Evolutionary conservation across 2,113 vertebrate genomes (phyloP), one percentile per base, ranked within the genome.

Genomic region (Atractosteus spatula): DNA sequence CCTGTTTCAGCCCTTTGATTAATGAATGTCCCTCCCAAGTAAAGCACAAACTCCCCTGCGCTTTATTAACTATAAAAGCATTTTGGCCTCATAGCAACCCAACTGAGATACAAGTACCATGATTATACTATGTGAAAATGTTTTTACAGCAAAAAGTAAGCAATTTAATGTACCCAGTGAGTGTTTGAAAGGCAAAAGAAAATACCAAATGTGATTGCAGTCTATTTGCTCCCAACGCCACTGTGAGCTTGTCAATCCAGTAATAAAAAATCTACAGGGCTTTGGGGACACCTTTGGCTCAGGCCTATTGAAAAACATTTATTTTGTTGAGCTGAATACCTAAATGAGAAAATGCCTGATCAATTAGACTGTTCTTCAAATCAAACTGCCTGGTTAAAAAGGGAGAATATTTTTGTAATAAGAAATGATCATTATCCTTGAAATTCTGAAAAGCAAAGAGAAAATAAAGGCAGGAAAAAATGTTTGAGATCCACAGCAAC

Each of bases 11-110:
- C 57, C 11, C 55, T 59, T 43, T 51, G 69, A 71, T 63, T 62
- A 71, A 71, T 71, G 62, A 62, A 59, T 59, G 42, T 41, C 44
- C 43, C 29, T 8, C 3, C 43, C 8, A 41, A 62, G 69, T 54
- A 29, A 62, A 71, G 62, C 57, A 71, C 29, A 45, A n/a, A 59
- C 57, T 63, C 69, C 44, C 8, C 41, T 63, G 57, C 62, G 13
- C 59, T 71, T 68, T 51, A 71, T 71, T 62, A 71, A 17, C 69
- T 71, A n/a, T 47, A 10, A 54, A 62, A n/a, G 62, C 8, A 42
- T 7, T 17, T 51, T 29, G 57, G 41, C 59, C 57, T 29, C 14
- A n/a, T 14, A 4, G 13, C 47, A 42, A 51, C 69, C 59, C 10
- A 3, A n/a, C 41, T 42, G 16, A 29, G 59, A 29, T 54, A 41